Evolutionary conservation across 2,113 vertebrate genomes (phyloP).

Genomic region (Cyrtonyx montezumae): DNA sequence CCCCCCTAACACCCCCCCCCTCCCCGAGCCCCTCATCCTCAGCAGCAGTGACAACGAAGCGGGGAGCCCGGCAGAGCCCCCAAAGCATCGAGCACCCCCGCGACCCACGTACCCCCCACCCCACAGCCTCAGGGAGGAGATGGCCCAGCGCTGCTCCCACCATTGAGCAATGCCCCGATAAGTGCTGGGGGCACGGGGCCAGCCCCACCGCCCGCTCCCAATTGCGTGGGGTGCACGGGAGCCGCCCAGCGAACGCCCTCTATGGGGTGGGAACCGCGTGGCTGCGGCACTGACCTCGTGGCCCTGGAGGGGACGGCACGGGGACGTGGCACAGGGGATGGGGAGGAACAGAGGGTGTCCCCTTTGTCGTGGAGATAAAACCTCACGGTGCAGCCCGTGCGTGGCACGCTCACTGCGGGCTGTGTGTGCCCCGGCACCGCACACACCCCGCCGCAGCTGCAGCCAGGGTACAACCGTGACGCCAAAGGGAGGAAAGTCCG

Average conservation of each 20-base stretch:
- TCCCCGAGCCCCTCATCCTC: neutral
- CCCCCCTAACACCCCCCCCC: neutral
- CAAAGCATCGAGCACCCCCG: neutral
- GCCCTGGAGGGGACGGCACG: fast-evolving
- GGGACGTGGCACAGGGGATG: fast-evolving
- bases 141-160: fast-evolving
- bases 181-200: neutral
- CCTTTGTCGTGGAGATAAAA: neutral
- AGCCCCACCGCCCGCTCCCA: neutral
- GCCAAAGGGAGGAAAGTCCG: constrained; percentile 60
- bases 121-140: neutral
- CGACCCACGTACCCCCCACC: neutral
- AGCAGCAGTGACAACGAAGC: neutral
- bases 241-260: constrained; percentile 43
- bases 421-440: fast-evolving
- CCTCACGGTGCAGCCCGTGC: fast-evolving
- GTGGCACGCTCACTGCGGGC: neutral
- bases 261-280: neutral
- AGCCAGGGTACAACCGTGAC: constrained; percentile 43
- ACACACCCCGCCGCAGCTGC: neutral
- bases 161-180: constrained; percentile 51
- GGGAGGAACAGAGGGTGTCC: fast-evolving
- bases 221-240: neutral
- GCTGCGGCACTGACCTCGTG: neutral
- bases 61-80: neutral